These are phyloP conservation scores for Drosophila santomea DNA, from an alignment of 1,140 invertebrate species.

Conservation along the genomic window DNA sequence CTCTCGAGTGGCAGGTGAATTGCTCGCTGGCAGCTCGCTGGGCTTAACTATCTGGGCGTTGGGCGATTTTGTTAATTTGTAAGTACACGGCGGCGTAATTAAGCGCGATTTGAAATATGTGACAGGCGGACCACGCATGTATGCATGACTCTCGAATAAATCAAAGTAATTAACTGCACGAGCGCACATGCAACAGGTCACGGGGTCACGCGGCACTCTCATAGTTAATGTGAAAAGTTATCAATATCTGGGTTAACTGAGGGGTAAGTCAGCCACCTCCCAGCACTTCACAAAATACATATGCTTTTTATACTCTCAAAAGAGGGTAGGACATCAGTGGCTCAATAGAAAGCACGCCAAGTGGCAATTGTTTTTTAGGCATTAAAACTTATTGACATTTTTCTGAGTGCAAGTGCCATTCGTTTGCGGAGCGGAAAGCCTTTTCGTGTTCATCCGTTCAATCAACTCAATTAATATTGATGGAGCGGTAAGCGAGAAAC, in stretches of 20 bases:
- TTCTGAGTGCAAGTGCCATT: constrained; percentile 11
- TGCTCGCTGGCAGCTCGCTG: constrained; percentile 19
- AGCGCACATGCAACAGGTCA: constrained; percentile 70
- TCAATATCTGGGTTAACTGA: constrained; percentile 28
- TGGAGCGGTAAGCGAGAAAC: constrained; percentile 12
- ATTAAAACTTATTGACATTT: not conserved
- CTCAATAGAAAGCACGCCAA: not conserved
- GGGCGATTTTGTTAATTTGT: constrained; percentile 71
- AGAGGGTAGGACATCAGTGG: no score
- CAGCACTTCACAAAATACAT: constrained; percentile 17
- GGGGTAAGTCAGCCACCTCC: not conserved
- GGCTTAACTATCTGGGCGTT: constrained; percentile 14
- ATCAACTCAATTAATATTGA: constrained; percentile 53
- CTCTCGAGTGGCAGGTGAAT: constrained; percentile 39
- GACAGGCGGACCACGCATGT: constrained; percentile 55
- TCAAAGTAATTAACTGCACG: constrained; percentile 77
- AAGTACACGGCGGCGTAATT: constrained; percentile 69
- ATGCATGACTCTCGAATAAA: constrained; percentile 71
- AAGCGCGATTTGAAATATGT: constrained; percentile 78
- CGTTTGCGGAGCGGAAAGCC: constrained; percentile 13
- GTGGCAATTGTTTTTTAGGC: not conserved
- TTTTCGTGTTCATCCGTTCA: constrained; percentile 39
- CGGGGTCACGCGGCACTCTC: constrained; percentile 46
- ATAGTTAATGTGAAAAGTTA: constrained; percentile 22
- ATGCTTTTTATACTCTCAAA: no score